Conservation (phyloP, 2,888 invertebrate genomes). For the Eupelmus urozonus region DNA sequence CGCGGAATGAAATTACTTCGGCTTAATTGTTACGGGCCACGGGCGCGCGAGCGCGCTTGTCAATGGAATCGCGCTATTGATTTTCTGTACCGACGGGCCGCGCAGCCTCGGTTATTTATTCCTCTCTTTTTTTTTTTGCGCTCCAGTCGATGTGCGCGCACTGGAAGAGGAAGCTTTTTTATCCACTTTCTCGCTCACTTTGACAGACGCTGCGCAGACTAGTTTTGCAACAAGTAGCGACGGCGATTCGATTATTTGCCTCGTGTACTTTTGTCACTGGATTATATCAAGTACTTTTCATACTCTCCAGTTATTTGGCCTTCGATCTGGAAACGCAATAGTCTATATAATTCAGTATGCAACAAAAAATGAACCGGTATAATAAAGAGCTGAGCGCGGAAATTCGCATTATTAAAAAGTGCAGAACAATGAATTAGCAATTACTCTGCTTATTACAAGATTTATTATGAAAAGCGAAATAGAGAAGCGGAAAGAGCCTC, state of each 20-base stretch:
- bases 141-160: no score
- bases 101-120: conserved; percentile 9
- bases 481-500: no score
- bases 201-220: background rate
- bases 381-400: no score
- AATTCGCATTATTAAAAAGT: no score
- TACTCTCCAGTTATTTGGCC: no score
- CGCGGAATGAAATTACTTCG: conserved; percentile 73
- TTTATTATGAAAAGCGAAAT: no score
- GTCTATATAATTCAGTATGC: background rate
- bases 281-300: no score
- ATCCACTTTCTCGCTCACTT: conserved; percentile 26
- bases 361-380: no score
- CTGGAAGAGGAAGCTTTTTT: background rate
- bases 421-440: no score
- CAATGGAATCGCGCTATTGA: conserved; percentile 27
- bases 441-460: no score
- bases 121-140: background rate
- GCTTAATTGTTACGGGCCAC: conserved; percentile 69
- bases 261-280: no score
- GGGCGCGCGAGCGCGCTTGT: background rate
- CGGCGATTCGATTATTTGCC: no score
- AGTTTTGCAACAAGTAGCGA: background rate
- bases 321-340: background rate
- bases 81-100: conserved; percentile 1